Conservation (phyloP, 1,140 invertebrate species). For the Anastrepha obliqua region DNA sequence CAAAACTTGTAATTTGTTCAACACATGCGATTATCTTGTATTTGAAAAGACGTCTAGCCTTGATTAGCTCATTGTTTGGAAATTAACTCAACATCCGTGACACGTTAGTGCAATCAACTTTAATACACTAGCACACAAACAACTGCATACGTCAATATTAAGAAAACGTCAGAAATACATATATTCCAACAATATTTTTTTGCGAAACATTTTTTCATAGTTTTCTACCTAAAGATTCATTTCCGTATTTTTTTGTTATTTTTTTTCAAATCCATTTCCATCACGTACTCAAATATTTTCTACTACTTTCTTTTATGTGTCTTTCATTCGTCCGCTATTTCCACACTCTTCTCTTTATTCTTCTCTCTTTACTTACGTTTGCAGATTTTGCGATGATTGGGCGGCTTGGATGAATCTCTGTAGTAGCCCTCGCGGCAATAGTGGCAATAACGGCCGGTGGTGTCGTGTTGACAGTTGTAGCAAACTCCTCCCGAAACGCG, state of each 20-base stretch:
- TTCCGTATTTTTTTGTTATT: not conserved
- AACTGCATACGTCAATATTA: too few species aligned
- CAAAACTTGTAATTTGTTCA: conserved; percentile 34
- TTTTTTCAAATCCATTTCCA: not conserved
- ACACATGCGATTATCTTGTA: conserved; percentile 24
- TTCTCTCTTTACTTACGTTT: conserved; percentile 83
- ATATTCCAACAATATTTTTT: too few species aligned
- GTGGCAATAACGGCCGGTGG: conserved; percentile 92
- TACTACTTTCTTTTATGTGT: not conserved
- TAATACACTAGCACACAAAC: too few species aligned
- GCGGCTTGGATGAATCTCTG: conserved; percentile 88
- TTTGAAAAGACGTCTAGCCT: conserved; percentile 8
- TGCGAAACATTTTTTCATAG: too few species aligned
- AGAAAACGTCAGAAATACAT: too few species aligned
- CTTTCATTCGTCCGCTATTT: not conserved
- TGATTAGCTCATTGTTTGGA: conserved; percentile 43
- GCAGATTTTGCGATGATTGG: conserved; percentile 93
- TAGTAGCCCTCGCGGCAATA: conserved; percentile 96
- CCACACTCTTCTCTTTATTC: not conserved
- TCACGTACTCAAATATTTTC: not conserved
- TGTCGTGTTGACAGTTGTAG: conserved; percentile 93
- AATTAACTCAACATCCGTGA: not conserved
- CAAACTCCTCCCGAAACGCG: conserved; percentile 93
- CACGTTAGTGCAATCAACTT: too few species aligned
- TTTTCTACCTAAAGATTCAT: too few species aligned